phyloP scores from a whole-genome alignment of 2,888 invertebrate genomes.

The Podotricha telesiphe region DNA sequence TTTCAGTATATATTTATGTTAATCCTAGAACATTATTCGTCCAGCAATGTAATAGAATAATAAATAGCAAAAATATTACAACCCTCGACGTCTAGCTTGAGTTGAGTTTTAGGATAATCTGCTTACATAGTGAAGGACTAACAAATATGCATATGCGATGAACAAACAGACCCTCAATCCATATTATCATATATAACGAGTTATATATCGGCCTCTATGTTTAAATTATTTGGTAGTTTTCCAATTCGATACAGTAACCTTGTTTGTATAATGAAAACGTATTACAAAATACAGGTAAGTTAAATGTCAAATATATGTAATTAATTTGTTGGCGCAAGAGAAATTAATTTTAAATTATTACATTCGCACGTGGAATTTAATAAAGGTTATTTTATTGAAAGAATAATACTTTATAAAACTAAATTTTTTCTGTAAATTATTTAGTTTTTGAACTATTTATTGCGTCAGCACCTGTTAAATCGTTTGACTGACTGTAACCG shows the following conservation, averaged over 20 bases:
- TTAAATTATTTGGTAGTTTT: conserved; percentile 37
- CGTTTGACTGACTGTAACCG: too few species aligned
- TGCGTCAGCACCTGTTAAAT: too few species aligned
- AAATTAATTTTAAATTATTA: not conserved
- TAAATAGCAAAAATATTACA: conserved; percentile 18
- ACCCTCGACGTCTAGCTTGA: conserved; percentile 19
- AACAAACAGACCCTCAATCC: conserved; percentile 38
- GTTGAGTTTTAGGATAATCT: conserved; percentile 33
- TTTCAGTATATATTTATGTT: not conserved
- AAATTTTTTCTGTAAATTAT: too few species aligned
- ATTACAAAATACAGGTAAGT: conserved; percentile 4
- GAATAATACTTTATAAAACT: not conserved
- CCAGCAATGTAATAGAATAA: conserved; percentile 1
- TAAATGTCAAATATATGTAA: conserved; percentile 5
- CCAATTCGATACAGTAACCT: conserved; percentile 20
- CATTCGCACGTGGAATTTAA: not conserved
- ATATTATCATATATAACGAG: conserved; percentile 42
- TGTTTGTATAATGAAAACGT: conserved; percentile 8
- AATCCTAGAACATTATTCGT: not conserved
- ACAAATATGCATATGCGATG: conserved; percentile 41
- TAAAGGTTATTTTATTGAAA: not conserved
- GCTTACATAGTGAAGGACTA: conserved; percentile 38
- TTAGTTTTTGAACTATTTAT: too few species aligned
- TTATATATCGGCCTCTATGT: conserved; percentile 22
- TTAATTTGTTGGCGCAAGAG: not conserved